Percentiles rank a stretch among this genome's conserved stretches.
phyloP scores from a whole-genome alignment of 37 sponge, comb jelly and placozoan genomes.

The Oopsacas minuta region DNA sequence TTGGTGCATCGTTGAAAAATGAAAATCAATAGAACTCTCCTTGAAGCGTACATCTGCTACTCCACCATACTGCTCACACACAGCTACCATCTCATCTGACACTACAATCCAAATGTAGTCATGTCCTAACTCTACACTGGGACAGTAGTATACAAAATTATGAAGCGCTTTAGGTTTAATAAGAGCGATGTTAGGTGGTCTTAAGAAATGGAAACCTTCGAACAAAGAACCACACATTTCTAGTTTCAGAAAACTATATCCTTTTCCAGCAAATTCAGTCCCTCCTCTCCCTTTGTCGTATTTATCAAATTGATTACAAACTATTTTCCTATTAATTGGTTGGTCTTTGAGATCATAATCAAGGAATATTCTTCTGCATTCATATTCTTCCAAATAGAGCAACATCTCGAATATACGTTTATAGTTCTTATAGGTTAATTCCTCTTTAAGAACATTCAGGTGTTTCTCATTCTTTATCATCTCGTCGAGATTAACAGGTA shows the following conservation, averaged over 20 bases:
- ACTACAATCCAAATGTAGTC: constrained; percentile 8
- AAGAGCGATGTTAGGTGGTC: constrained; percentile 8
- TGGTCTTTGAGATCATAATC: neutral
- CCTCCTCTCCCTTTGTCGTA: neutral
- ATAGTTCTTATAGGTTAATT: neutral
- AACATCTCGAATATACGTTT: constrained; percentile 4
- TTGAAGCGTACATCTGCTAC: neutral
- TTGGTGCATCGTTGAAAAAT: constrained; percentile 10
- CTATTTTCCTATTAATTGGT: neutral
- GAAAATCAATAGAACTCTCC: neutral
- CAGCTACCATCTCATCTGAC: neutral
- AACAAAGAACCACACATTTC: neutral
- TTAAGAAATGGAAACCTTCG: neutral
- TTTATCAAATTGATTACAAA: neutral
- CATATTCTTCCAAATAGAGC: neutral
- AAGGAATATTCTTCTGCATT: neutral
- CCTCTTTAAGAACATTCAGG: neutral
- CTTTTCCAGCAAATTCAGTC: neutral
- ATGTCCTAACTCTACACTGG: constrained; percentile 6
- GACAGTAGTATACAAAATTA: neutral
- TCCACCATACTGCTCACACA: neutral
- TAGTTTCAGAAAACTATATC: neutral
- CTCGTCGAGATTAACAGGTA: neutral
- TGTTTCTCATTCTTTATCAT: neutral
- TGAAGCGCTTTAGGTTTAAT: neutral